These are phyloP conservation scores for Gymnarchus niloticus DNA, from an alignment of 2,113 vertebrate species.

Conservation along the genomic window DNA sequence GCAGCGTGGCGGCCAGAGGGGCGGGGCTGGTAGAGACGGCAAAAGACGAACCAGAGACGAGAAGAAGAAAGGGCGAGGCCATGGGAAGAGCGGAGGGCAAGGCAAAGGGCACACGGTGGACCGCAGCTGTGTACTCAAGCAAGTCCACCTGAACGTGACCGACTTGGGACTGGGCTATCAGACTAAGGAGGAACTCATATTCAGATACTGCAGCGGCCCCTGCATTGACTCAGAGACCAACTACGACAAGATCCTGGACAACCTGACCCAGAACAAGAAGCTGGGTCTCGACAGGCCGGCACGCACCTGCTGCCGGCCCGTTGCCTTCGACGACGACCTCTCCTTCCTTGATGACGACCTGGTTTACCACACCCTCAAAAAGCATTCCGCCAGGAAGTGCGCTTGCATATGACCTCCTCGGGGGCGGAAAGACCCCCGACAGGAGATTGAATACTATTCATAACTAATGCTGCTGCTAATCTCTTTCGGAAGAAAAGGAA, in stretches of 20 bases:
- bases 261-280: conserved; percentile 89
- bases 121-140: conserved; percentile 81
- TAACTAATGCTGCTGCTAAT: conserved; percentile 9
- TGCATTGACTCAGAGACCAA: conserved; percentile 85
- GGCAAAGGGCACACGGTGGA: conserved; percentile 57
- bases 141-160: conserved; percentile 92
- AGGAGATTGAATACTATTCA: conserved; percentile 4
- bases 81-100: conserved; percentile 52
- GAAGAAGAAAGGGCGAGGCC: conserved; percentile 54
- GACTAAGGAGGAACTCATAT: conserved; percentile 96
- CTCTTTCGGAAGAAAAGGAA: neutral
- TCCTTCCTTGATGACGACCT: conserved; percentile 92
- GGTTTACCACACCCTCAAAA: conserved; percentile 90
- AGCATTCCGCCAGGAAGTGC: conserved; percentile 95
- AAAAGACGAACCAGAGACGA: conserved; percentile 50
- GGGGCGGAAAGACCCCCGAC: conserved; percentile 37
- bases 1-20: conserved; percentile 69
- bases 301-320: conserved; percentile 87
- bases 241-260: conserved; percentile 96
- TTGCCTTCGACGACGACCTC: conserved; percentile 88
- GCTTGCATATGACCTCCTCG: conserved; percentile 75
- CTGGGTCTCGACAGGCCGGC: conserved; percentile 80
- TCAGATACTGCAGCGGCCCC: conserved; percentile 92
- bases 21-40: conserved; percentile 54
- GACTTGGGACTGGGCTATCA: conserved; percentile 91